phyloP scores from a whole-genome alignment of 2,113 vertebrate species.

The Hyla sarda region DNA sequence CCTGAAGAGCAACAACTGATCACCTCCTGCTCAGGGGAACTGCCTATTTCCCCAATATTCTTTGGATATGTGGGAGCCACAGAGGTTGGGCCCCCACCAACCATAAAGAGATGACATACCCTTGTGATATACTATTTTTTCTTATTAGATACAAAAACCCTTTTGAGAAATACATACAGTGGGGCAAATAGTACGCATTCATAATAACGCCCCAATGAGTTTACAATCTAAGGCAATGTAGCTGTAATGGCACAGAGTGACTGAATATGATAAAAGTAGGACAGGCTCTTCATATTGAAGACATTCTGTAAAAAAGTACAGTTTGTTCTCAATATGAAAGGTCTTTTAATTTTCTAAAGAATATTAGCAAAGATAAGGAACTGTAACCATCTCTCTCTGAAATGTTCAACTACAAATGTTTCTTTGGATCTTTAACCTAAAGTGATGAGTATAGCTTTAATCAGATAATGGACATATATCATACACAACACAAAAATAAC shows the following conservation, averaged over 20 bases:
- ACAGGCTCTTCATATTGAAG: constrained; percentile 21
- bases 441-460: not conserved
- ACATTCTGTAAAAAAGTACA: constrained; percentile 16
- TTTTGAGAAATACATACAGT: too few species aligned
- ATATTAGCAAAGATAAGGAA: constrained; percentile 39
- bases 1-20: too few species aligned
- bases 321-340: constrained; percentile 33
- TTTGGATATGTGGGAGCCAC: too few species aligned
- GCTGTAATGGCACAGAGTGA: not conserved
- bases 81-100: too few species aligned
- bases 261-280: not conserved
- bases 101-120: too few species aligned
- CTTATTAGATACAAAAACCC: too few species aligned
- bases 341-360: constrained; percentile 44
- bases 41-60: too few species aligned
- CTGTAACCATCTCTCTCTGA: constrained; percentile 26
- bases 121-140: too few species aligned
- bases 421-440: not conserved
- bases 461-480: not conserved
- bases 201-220: too few species aligned
- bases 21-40: too few species aligned
- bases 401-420: constrained; percentile 19
- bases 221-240: not conserved
- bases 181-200: too few species aligned
- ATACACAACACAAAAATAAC: not conserved